Evolutionary conservation across 2,113 vertebrate species (phyloP), one percentile per base, ranked within the genome.

Genomic region (Pseudois nayaur): DNA sequence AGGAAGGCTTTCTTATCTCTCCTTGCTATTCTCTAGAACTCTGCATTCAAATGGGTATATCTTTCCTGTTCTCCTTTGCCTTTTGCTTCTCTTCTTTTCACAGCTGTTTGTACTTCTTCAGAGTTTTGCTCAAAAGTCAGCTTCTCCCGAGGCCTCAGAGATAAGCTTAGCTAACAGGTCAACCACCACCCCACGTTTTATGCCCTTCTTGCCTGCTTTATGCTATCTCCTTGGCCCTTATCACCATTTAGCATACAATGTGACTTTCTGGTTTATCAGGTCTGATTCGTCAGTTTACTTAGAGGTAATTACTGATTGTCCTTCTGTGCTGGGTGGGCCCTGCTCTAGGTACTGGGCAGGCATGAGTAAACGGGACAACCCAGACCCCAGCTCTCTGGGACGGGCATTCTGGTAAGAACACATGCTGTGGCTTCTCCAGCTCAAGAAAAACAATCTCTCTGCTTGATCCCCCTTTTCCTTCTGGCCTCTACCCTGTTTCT

Each of bases 131-230:
- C 33, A 12, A 43, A 62, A 76, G 45, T n/a, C 31, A 50, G 9
- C n/a, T 83, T 33, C 59, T 87, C 31, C 13, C 2, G 12, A 86
- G 45, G 79, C 57, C 78, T 89, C 31, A 40, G 52, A 29, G 85
- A 59, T 23, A 89, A 54, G 19, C 50, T 52, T 48, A 6, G 54
- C 29, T 95, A 76, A 36, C 74, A 43, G 31, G 23, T 27, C 62
- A 64, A 2, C 11, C 4, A 3, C 23, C 16, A 12, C 1, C 17
- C 62, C 40, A 25, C 0, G 0, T 21, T 23, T 43, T 78, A 29
- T 31, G 17, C n/a, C 81, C 19, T 40, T 43, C 50, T n/a, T 19
- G 64, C 40, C 59, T 85, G n/a, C 43, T 82, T 78, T 48, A 0
- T 10, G 16, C 33, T 67, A 23, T 33, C 45, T 36, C 62, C 52